Evolutionary conservation across 2,888 invertebrate species (phyloP).

Genomic region (Eledona agricola): DNA sequence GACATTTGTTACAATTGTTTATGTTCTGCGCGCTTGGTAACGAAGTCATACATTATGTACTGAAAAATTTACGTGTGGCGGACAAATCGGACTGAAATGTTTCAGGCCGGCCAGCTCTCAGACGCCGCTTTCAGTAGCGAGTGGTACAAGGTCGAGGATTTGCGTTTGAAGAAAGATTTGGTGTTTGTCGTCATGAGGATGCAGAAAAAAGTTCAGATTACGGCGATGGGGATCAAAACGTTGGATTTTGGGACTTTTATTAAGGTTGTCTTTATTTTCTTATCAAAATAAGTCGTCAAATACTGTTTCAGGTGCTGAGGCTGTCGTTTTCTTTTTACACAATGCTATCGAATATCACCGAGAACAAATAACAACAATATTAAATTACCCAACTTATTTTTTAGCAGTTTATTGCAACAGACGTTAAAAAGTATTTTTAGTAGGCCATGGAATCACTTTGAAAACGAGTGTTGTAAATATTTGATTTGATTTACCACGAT

Average conservation of each 20-base stretch:
- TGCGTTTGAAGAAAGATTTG: slow-evolving; percentile 11
- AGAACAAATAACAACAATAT: no score
- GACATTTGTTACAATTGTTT: slow-evolving; percentile 37
- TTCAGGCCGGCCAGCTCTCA: slow-evolving; percentile 15
- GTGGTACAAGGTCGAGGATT: slow-evolving; percentile 16
- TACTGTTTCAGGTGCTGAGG: slow-evolving; percentile 18
- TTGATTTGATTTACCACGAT: no score
- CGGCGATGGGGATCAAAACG: slow-evolving; percentile 11
- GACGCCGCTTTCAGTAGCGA: slow-evolving; percentile 10
- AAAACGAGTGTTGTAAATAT: no score
- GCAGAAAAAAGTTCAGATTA: slow-evolving; percentile 14
- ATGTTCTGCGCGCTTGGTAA: slow-evolving; percentile 17
- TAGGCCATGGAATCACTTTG: no score
- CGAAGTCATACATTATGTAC: slow-evolving; percentile 18
- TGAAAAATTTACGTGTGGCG: neutral
- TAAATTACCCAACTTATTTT: no score
- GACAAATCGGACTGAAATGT: slow-evolving; percentile 1
- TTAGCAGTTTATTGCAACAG: no score
- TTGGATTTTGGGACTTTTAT: slow-evolving; percentile 20
- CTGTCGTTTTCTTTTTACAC: slow-evolving; percentile 27
- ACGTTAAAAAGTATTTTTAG: no score
- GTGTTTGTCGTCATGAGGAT: slow-evolving; percentile 10
- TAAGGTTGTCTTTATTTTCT: slow-evolving; percentile 3
- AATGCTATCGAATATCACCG: slow-evolving; percentile 12
- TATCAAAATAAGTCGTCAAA: neutral